Evolutionary conservation across 2,797 vertebrate genomes (phyloP).

Genomic region (Pitangus sulphuratus): DNA sequence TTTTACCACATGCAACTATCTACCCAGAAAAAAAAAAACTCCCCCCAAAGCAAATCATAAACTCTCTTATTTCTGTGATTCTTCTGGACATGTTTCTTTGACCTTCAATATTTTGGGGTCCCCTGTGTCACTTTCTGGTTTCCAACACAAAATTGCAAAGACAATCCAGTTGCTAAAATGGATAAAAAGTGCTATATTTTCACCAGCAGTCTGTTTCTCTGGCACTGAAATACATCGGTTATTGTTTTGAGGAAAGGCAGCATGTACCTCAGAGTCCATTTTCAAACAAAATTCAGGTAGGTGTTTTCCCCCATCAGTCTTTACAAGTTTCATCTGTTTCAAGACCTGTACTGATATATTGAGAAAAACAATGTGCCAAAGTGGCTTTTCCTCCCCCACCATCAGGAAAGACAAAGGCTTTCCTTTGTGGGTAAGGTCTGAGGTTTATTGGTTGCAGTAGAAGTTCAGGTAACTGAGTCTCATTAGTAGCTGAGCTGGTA

Average conservation of each 20-base stretch:
- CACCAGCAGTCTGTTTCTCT: not conserved
- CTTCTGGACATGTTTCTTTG: not conserved
- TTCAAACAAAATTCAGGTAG: not conserved
- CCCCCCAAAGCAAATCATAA: not conserved
- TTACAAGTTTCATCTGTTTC: not conserved
- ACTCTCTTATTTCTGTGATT: not conserved
- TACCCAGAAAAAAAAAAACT: not conserved
- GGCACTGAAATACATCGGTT: not conserved
- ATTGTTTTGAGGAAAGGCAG: not conserved
- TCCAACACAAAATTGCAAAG: not conserved
- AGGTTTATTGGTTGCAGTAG: not conserved
- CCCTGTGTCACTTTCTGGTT: not conserved
- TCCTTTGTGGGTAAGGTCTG: not conserved
- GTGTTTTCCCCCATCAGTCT: not conserved
- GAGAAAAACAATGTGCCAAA: not conserved
- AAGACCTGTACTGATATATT: not conserved
- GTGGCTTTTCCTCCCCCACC: accelerated
- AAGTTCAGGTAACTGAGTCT: not conserved
- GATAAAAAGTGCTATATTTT: not conserved
- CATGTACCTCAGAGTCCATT: not conserved
- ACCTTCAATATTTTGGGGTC: not conserved
- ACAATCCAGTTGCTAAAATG: not conserved
- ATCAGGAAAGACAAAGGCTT: not conserved
- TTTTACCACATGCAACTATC: not conserved
- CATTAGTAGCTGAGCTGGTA: not conserved